Evolutionary conservation across 1,140 invertebrate genomes (phyloP).

Genomic region (Drosophila albomicans): DNA sequence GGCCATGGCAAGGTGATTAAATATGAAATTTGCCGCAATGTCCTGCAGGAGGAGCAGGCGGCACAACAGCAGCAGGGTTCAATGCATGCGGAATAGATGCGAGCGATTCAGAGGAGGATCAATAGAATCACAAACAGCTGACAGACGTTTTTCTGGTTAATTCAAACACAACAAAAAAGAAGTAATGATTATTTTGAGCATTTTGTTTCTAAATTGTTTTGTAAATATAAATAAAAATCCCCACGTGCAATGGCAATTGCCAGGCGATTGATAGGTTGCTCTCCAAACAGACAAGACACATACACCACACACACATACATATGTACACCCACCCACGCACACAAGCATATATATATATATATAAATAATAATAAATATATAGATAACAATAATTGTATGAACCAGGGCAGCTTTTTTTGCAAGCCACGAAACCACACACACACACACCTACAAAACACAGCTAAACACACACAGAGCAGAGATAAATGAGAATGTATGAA

Average conservation of each 20-base stretch:
- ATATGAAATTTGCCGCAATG: slow-evolving; percentile 71
- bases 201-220: slow-evolving; percentile 45
- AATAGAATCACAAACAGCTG: slow-evolving; percentile 2
- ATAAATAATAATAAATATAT: slow-evolving; percentile 15
- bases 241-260: slow-evolving; percentile 50
- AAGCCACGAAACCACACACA: slow-evolving; percentile 14
- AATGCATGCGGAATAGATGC: slow-evolving; percentile 54
- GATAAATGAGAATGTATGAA: slow-evolving; percentile 35
- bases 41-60: slow-evolving; percentile 65
- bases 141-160: slow-evolving; percentile 1
- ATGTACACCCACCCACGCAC: slow-evolving; percentile 46
- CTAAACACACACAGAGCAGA: slow-evolving; percentile 23
- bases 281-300: slow-evolving; percentile 9
- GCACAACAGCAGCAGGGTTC: slow-evolving; percentile 50
- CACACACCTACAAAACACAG: slow-evolving; percentile 24
- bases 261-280: slow-evolving; percentile 34
- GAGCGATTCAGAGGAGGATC: background rate
- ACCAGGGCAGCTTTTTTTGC: slow-evolving; percentile 40
- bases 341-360: slow-evolving; percentile 18
- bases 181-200: slow-evolving; percentile 22
- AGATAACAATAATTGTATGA: slow-evolving; percentile 27
- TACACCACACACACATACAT: slow-evolving; percentile 26
- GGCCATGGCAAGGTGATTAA: slow-evolving; percentile 73
- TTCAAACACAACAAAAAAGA: background rate
- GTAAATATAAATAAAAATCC: slow-evolving; percentile 30